These are phyloP conservation scores for Protosalanx chinensis DNA, from an alignment of 2,797 vertebrate species.

Conservation along the genomic window DNA sequence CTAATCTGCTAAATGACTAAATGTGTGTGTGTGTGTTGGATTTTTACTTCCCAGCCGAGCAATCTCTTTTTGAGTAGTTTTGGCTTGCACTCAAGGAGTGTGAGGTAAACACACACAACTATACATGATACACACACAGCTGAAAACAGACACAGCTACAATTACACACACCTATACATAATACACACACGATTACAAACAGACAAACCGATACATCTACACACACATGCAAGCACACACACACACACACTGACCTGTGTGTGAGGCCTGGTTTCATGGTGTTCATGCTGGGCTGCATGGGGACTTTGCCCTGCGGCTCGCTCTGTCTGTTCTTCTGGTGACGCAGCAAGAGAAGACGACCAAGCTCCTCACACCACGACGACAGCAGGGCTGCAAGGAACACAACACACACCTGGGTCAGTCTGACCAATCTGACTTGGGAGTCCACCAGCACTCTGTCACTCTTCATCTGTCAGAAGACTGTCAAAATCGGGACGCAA, in stretches of 20 bases:
- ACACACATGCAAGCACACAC: no score
- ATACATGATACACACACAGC: background rate
- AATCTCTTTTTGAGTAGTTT: slow-evolving; percentile 32
- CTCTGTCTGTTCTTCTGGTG: slow-evolving; percentile 99
- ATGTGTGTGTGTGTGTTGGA: background rate
- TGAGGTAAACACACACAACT: background rate
- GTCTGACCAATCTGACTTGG: background rate
- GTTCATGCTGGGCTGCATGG: slow-evolving; percentile 98
- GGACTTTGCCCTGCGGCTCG: slow-evolving; percentile 93
- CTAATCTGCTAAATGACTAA: no score
- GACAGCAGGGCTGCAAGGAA: slow-evolving; percentile 86
- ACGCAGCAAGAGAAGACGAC: slow-evolving; percentile 94
- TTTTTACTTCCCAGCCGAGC: background rate
- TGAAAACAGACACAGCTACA: background rate
- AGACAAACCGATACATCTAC: slow-evolving; percentile 52
- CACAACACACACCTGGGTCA: slow-evolving; percentile 20
- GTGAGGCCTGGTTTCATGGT: slow-evolving; percentile 99
- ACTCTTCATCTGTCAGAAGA: background rate
- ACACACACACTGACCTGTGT: slow-evolving; percentile 80
- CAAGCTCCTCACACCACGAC: slow-evolving; percentile 99
- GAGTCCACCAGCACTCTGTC: background rate
- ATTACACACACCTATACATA: background rate
- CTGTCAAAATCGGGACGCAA: background rate
- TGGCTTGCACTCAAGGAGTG: slow-evolving; percentile 34
- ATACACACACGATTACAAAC: background rate